Evolutionary conservation across 1,140 invertebrate species (phyloP), one percentile per base, ranked within the genome.

Genomic region (Anadara kagoshimensis): DNA sequence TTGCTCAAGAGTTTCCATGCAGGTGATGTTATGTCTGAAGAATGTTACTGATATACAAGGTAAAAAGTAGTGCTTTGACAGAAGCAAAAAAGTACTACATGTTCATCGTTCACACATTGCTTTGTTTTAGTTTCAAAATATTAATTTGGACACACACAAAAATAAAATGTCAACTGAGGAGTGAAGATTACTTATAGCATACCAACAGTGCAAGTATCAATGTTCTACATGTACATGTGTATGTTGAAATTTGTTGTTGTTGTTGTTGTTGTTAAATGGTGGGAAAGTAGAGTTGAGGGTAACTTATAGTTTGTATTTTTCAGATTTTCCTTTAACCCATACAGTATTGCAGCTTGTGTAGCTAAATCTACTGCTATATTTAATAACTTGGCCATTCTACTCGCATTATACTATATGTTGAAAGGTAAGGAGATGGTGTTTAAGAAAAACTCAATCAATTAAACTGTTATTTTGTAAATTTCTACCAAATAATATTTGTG

Each of bases 261-360:
- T n/a, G n/a, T n/a, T n/a, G n/a, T n/a, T n/a, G n/a, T n/a, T n/a
- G n/a, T n/a, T n/a, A n/a, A n/a, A n/a, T n/a, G n/a, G n/a, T n/a
- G n/a, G n/a, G n/a, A n/a, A n/a, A n/a, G n/a, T n/a, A n/a, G n/a
- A n/a, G n/a, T n/a, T n/a, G n/a, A n/a, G n/a, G n/a, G n/a, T n/a
- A n/a, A n/a, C n/a, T 45, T 64, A 5, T 44, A 49, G 10, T 61
- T 43, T 61, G 69, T 14, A 43, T 87, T 93, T 75, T 92, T 93
- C 67, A 94, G 94, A 0, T 98, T 97, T 90, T 91, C 98, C 12
- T 95, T 98, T 74, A 98, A 98, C 90, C 98, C 98, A 0, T 96
- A 96, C 84, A 94, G 94, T 44, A 92, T 99, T 56, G 90, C 96
- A 18, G 96, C 94, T 77, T 99, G 97, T 91, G 93, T 95, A n/a